Conservation (phyloP, 2,888 invertebrate species). For the Merodon equestris region DNA sequence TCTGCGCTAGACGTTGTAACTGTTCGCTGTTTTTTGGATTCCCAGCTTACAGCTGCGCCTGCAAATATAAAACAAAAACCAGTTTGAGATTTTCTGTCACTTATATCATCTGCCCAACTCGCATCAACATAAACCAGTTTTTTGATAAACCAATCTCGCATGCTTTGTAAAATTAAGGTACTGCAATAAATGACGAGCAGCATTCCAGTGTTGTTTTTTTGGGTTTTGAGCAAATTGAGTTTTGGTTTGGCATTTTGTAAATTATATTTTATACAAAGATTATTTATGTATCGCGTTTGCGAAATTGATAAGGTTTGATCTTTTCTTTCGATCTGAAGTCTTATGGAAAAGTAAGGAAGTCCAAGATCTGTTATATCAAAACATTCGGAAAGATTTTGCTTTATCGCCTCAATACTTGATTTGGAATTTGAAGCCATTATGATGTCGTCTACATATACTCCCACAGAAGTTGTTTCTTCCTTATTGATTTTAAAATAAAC, state of each 20-base stretch:
- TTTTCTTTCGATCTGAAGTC: conserved; percentile 5
- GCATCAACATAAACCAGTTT: conserved; percentile 18
- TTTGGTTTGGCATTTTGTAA: conserved; percentile 1
- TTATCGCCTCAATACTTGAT: neutral
- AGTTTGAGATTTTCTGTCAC: conserved; percentile 22
- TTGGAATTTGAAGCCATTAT: conserved; percentile 12
- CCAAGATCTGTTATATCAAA: conserved; percentile 30
- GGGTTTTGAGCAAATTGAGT: conserved; percentile 23
- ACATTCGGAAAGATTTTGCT: conserved; percentile 1
- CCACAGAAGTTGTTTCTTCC: conserved; percentile 5
- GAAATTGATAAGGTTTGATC: conserved; percentile 1
- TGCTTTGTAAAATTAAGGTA: conserved; percentile 24
- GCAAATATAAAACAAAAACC: too few species aligned
- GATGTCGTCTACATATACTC: conserved; percentile 26
- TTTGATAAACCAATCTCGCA: conserved; percentile 22
- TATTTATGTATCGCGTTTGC: conserved; percentile 15
- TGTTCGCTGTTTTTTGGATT: too few species aligned
- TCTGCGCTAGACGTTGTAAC: conserved; percentile 15
- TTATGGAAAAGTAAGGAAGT: conserved; percentile 14
- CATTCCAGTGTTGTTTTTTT: conserved; percentile 9
- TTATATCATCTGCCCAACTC: conserved; percentile 27
- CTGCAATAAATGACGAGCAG: conserved; percentile 3
- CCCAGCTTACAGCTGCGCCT: too few species aligned
- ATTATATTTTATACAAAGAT: neutral
- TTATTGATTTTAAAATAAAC: conserved; percentile 15